A percentile compares a stretch with the other conserved stretches of the same genome.
phyloP scores from a whole-genome alignment of 2,888 invertebrate genomes.

The Dryocosmus kuriphilus region DNA sequence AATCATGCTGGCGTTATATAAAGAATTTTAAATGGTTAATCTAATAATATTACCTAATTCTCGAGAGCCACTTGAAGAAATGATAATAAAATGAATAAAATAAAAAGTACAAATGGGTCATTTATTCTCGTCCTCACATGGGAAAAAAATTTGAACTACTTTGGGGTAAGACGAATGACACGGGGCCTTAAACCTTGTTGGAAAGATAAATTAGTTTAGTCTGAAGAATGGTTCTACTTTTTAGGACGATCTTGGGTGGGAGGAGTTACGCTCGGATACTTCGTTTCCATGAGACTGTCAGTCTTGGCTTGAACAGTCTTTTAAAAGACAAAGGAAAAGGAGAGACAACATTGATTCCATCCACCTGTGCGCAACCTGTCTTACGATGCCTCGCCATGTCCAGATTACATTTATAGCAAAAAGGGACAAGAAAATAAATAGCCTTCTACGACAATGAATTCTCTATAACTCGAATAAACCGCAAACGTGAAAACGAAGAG shows the following conservation, averaged over 20 bases:
- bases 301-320: conserved; percentile 46
- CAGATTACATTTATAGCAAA: conserved; percentile 57
- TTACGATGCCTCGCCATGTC: conserved; percentile 38
- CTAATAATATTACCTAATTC: neutral
- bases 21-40: neutral
- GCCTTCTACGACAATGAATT: conserved; percentile 13
- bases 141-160: conserved; percentile 50
- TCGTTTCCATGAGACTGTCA: conserved; percentile 43
- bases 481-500: conserved; percentile 44
- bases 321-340: conserved; percentile 38
- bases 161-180: conserved; percentile 55
- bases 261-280: conserved; percentile 50
- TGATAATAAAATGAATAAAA: neutral
- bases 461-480: conserved; percentile 50
- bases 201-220: conserved; percentile 55
- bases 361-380: conserved; percentile 20
- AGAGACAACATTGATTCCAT: conserved; percentile 22
- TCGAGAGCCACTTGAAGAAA: neutral
- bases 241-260: conserved; percentile 43
- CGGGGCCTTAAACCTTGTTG: conserved; percentile 52
- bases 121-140: neutral
- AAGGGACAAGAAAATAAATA: conserved; percentile 59
- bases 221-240: conserved; percentile 50
- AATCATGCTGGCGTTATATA: no score
- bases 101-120: neutral